phyloP scores from a whole-genome alignment of 2,888 invertebrate genomes.

The Caenorhabditis sp. region DNA sequence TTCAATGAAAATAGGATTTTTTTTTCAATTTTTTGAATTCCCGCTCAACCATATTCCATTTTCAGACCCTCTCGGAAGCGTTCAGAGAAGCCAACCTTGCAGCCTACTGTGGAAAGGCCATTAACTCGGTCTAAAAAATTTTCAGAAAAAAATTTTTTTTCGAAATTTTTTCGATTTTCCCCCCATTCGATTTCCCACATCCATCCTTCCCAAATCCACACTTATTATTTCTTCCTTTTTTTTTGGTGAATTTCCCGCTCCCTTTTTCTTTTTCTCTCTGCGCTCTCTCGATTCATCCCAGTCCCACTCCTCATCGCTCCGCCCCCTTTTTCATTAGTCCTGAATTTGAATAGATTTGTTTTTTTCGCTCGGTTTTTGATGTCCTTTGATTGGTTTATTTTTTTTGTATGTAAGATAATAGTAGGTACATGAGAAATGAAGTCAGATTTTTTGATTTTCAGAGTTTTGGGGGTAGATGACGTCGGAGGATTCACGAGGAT shows the following conservation, averaged over 20 bases:
- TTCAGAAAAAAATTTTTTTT: slow-evolving; percentile 40
- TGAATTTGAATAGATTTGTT: slow-evolving; percentile 30
- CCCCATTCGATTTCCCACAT: too few species aligned
- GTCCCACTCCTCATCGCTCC: background rate
- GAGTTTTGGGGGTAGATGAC: background rate
- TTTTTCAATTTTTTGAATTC: background rate
- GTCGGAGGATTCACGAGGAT: background rate
- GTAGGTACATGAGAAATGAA: background rate
- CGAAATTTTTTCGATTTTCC: background rate
- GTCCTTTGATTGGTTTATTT: background rate
- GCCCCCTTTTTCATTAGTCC: slow-evolving; percentile 37
- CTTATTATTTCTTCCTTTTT: background rate
- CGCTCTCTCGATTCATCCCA: slow-evolving; percentile 9
- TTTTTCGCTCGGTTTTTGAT: background rate
- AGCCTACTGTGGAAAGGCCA: slow-evolving; percentile 96
- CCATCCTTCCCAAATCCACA: background rate
- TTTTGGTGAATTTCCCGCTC: background rate
- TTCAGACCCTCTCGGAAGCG: slow-evolving; percentile 96
- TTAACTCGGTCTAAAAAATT: slow-evolving; percentile 90
- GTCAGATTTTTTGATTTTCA: background rate
- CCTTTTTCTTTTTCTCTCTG: background rate
- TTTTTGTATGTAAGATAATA: background rate
- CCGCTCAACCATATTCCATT: slow-evolving; percentile 15
- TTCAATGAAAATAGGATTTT: background rate
- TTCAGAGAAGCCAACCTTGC: slow-evolving; percentile 96